These are phyloP conservation scores for Celastrina argiolus DNA, from an alignment of 2,888 invertebrate genomes.

Conservation along the genomic window DNA sequence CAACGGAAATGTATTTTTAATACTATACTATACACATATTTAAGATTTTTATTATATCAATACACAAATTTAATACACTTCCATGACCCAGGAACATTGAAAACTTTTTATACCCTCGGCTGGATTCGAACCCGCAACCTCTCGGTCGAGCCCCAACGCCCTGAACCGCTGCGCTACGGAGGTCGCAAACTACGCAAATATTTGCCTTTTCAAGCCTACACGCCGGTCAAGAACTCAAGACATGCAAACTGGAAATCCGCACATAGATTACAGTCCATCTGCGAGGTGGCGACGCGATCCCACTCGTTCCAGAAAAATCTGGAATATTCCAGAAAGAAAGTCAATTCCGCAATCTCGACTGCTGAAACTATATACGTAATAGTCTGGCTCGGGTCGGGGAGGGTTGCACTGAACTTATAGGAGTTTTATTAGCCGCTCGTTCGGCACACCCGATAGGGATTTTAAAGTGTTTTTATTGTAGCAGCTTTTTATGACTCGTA, in stretches of 20 bases:
- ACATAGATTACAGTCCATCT: slow-evolving; percentile 4
- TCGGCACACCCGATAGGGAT: background rate
- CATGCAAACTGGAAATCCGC: background rate
- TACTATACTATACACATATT: too few relatives aligned
- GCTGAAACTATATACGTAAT: slow-evolving; percentile 12
- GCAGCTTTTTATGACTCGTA: background rate
- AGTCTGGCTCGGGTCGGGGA: background rate
- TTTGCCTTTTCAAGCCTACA: too few relatives aligned
- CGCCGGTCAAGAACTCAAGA: too few relatives aligned
- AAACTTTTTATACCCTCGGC: too few relatives aligned
- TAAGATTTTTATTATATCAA: too few relatives aligned
- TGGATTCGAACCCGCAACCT: too few relatives aligned
- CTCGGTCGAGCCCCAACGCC: too few relatives aligned
- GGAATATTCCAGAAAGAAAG: slow-evolving; percentile 21
- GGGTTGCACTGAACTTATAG: slow-evolving; percentile 14
- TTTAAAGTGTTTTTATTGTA: slow-evolving; percentile 18
- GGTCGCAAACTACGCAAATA: too few relatives aligned
- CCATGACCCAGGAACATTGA: too few relatives aligned
- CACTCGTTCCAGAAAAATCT: slow-evolving; percentile 7
- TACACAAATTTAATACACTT: too few relatives aligned
- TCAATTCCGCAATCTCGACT: slow-evolving; percentile 19
- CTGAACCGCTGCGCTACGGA: too few relatives aligned
- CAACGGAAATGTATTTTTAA: too few relatives aligned
- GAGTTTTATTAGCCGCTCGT: slow-evolving; percentile 14
- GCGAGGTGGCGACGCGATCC: background rate